Evolutionary conservation across 2,797 vertebrate genomes (phyloP).

Genomic region (Tauraco hartlaubi): DNA sequence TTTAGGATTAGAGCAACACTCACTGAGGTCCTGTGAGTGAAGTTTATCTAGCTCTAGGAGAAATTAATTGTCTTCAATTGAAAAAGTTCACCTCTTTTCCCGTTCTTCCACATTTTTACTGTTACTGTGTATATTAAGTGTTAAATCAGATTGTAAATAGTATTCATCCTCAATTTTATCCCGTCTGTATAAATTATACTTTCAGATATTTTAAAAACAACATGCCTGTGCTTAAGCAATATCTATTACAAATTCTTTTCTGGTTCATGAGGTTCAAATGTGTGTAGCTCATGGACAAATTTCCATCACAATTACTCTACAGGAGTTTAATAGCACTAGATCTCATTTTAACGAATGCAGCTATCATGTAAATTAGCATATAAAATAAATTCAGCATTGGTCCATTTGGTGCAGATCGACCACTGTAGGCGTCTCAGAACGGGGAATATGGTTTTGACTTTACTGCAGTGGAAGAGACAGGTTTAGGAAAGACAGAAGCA

Average conservation of each 20-base stretch:
- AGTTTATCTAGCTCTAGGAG: background rate
- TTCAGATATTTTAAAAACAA: constrained; percentile 19
- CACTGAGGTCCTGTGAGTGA: background rate
- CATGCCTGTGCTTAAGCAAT: background rate
- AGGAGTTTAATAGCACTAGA: constrained; percentile 28
- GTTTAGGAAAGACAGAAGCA: background rate
- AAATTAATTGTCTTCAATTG: background rate
- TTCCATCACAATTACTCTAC: constrained; percentile 47
- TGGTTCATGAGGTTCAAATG: background rate
- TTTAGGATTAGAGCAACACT: background rate
- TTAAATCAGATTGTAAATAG: constrained; percentile 2
- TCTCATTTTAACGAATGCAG: constrained; percentile 4
- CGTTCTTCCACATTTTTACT: background rate
- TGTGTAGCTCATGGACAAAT: background rate
- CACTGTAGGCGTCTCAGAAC: background rate
- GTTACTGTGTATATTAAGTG: background rate
- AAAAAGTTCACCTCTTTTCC: background rate
- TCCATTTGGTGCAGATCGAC: background rate
- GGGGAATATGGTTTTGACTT: background rate
- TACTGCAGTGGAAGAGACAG: background rate
- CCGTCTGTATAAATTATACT: background rate
- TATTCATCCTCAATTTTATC: background rate
- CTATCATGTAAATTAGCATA: constrained; percentile 11
- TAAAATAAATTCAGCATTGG: constrained; percentile 28
- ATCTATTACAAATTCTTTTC: background rate